Evolutionary conservation across 1,140 invertebrate genomes (phyloP), one percentile per base, ranked within the genome.

Genomic region (Rhysida immarginata): DNA sequence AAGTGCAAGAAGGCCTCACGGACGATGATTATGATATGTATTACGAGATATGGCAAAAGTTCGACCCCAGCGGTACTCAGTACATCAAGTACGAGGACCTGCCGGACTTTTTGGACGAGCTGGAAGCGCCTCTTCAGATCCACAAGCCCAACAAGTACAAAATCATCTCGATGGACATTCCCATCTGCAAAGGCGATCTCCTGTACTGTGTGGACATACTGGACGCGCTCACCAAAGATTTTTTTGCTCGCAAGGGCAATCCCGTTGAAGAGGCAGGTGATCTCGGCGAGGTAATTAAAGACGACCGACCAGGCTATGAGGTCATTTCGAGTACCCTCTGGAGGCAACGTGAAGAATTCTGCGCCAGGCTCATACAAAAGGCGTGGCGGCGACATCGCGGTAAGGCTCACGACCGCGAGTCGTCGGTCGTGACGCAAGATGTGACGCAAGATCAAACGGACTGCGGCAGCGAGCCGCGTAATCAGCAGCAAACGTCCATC

Each of bases 1-100:
- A 97, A 71, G 95, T 97, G 44, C 93, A 97, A 69, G 93, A 97
- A 72, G 93, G 94, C 64, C 77, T 97, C 44, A 97, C 94, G 26
- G 92, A 96, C 68, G 94, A 98, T 72, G 94, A 98, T 70, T 97
- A 97, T 74, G 95, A 98, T 69, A 96, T 97, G 91, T 98, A 96
- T 74, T 98, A 98, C 69, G 94, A 97, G 74, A 95, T 96, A 61
- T 98, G 95, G 95, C 92, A 96, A 69, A 84, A 92, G 65, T 98
- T 92, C 72, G 95, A 98, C 74, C 93, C 94, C 0, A 88, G 96
- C 65, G 94, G 94, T 49, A 95, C 92, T 2, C 90, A 96, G 71
- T 98, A 95, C 73, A 96, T 98, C 63, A 79, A 83, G 48, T 93
- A 96, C 73, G 83, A 91, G 63, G 83, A 91, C 69, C 73, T 98